Evolutionary conservation across 2,113 vertebrate genomes (phyloP), one percentile per base, ranked within the genome.

Genomic region (Hyla sarda): DNA sequence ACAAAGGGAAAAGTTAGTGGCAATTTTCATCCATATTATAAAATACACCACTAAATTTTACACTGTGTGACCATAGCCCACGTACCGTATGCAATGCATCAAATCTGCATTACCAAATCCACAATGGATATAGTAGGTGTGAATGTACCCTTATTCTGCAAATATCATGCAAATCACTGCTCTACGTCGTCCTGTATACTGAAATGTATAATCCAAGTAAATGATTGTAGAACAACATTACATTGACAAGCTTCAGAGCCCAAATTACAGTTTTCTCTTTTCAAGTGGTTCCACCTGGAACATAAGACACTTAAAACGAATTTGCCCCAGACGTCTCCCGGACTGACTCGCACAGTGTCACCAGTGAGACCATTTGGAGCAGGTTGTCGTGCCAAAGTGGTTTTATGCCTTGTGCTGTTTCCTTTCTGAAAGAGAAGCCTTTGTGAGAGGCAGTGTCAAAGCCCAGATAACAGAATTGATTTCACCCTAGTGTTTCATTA

Each of bases 391-490:
- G 82, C 69, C 71, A 67, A 47, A 82, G 60, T 48, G 58, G n/a
- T 82, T 76, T 60, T 65, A 50, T 48, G 72, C 32, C 83, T 65
- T 62, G 41, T 84, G 28, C 50, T 25, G 47, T 72, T 52, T n/a
- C 28, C 65, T 12, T 23, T 73, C 21, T 83, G 25, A 84, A 74
- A 84, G 72, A 76, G 41, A 45, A 77, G 56, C 83, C 72, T 84
- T 76, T 84, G 82, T 83, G 52, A 74, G 83, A 28, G 37, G 73
- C 45, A 32, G 47, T 56, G 58, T 73, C 82, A 62, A 23, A 83
- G 72, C 54, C 52, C 23, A 84, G 82, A 84, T 84, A 84, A 83
- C 50, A 74, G 69, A 83, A 83, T 83, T 45, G 82, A 83, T 83
- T 83, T 83, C 82, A 74, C 50, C 82, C 82, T 74, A 19, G 69